Base-by-base conservation (phyloP, 2,797 vertebrate genomes). In the Labeo calbasu region DNA sequence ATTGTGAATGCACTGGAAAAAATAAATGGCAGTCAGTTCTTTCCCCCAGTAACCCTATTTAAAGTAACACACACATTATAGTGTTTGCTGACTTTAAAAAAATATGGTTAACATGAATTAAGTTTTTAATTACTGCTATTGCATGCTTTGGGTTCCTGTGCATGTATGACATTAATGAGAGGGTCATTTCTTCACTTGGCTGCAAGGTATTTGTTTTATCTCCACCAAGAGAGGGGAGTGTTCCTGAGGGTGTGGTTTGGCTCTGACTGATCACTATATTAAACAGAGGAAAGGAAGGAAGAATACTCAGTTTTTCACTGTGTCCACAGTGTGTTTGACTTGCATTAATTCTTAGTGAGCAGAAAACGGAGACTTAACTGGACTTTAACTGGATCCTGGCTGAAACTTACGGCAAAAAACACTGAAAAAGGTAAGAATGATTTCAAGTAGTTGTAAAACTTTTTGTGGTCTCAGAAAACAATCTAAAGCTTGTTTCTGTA, bases 371-470 rank as follows among this genome's bases (percentile, higher is more conserved):
- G n/a, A 6, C 51, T 57, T 53, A 53, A 36, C 43, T 15, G 2
- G 2, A 43, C 15, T 83, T 28, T n/a, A 50, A 43, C 14, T 40
- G 9, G 40, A 61, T 55, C 72, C 50, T 32, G 28, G 36, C 15
- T 13, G 17, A 48, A 78, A 46, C 4, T 57, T 15, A 23, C 1
- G 1, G 4, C 10, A 83, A 76, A 72, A 17, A 17, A 0, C 13
- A 11, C 19, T 32, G 15, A 65, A 57, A 68, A 2, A 77, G 73
- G 82, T 83, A 77, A 83, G 51, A 77, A 53, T 12, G 7, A 65
- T 13, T 51, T 73, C 11, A 14, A 13, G 23, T 76, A 25, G 12
- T 21, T 70, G 1, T 23, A 6, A 65, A 28, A 72, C 15, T 28
- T 28, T 6, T 12, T 50, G 12, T 1, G 2, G 3, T 46, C 50